Percentiles rank a stretch among this genome's conserved stretches.
Evolutionary conservation across 2,797 vertebrate species (phyloP).

Genomic region (Numenius phaeopus): DNA sequence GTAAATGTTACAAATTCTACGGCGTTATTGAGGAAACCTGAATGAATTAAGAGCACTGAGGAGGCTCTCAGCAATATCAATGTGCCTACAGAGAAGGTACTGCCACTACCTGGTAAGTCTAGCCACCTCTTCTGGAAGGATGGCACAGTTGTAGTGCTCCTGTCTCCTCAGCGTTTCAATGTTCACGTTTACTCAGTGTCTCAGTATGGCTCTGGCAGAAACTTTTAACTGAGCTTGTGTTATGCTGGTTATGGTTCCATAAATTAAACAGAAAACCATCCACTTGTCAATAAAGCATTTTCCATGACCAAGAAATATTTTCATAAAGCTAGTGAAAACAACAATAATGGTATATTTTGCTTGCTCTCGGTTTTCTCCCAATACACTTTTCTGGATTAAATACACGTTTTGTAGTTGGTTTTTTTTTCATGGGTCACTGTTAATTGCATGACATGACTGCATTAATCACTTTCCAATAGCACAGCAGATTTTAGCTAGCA

Average conservation of each 20-base stretch:
- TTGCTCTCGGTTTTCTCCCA: not conserved
- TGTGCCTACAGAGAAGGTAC: not conserved
- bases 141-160: not conserved
- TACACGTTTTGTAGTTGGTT: not conserved
- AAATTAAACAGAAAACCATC: not conserved
- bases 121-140: not conserved
- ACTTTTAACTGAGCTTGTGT: not conserved
- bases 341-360: not conserved
- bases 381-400: not conserved
- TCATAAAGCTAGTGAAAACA: not conserved
- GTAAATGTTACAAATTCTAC: not conserved
- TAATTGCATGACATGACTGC: constrained; percentile 10
- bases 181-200: accelerated
- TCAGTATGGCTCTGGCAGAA: not conserved
- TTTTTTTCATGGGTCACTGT: not conserved
- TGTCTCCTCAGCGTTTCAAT: not conserved
- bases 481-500: constrained; percentile 29
- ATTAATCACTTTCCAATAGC: constrained; percentile 34
- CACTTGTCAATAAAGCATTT: not conserved
- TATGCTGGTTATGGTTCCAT: not conserved
- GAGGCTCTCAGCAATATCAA: not conserved
- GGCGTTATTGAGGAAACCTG: not conserved
- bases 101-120: not conserved
- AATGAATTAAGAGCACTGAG: not conserved
- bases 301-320: not conserved